Percentiles rank a stretch among this genome's conserved stretches.
Conservation (phyloP, 2,113 vertebrate species). For the Melozone crissalis region DNA sequence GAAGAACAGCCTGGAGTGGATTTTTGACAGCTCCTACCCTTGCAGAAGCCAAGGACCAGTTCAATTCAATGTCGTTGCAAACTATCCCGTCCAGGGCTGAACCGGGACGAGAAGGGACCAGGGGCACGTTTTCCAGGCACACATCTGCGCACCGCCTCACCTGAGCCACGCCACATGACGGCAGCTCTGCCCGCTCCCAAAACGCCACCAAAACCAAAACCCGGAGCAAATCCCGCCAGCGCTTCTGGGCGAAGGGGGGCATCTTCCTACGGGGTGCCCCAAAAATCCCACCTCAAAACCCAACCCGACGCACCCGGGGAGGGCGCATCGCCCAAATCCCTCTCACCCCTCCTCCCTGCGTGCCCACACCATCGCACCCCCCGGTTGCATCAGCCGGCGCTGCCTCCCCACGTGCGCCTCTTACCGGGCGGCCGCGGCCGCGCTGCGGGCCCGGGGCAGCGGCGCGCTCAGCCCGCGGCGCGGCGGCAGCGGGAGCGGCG, state of each 20-base stretch:
- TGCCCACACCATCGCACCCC: background rate
- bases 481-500: too few relatives aligned
- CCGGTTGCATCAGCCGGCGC: conserved; percentile 9
- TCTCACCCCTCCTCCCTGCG: background rate
- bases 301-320: background rate
- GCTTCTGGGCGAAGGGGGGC: rapidly evolving
- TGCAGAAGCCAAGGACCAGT: background rate
- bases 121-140: background rate
- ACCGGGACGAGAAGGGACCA: rapidly evolving
- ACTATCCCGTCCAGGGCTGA: rapidly evolving
- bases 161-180: background rate
- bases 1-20: background rate
- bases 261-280: background rate
- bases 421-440: background rate
- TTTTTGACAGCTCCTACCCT: background rate
- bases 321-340: background rate
- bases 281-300: background rate
- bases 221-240: background rate
- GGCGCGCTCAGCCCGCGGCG: background rate
- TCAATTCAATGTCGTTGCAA: rapidly evolving
- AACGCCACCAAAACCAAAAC: background rate
- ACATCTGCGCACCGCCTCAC: background rate
- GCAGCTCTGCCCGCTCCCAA: background rate
- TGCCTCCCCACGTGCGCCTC: background rate
- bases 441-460: background rate